Conservation (phyloP, 2,888 invertebrate genomes). For the Drosophila pseudotalamancana region DNA sequence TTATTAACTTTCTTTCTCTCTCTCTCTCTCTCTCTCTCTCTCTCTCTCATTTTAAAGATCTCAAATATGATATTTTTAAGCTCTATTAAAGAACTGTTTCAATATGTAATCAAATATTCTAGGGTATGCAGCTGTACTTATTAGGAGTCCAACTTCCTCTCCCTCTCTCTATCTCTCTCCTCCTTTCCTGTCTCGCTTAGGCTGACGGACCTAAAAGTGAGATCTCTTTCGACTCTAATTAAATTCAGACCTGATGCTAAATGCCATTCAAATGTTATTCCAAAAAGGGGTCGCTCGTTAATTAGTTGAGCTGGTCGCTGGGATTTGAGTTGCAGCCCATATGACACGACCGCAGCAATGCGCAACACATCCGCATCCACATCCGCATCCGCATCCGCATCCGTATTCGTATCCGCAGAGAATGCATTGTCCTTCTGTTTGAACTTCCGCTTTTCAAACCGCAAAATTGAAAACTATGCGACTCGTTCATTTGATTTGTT, state of each 20-base stretch:
- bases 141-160: no score
- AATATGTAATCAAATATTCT: no score
- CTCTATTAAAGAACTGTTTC: no score
- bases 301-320: slow-evolving; percentile 5
- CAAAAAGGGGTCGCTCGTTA: background rate
- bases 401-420: background rate
- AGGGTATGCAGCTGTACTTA: no score
- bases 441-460: slow-evolving; percentile 18
- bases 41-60: no score
- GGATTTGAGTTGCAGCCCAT: background rate
- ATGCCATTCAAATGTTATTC: background rate
- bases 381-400: background rate
- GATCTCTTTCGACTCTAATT: background rate
- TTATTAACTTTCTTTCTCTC: background rate
- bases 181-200: background rate
- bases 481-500: slow-evolving; percentile 18
- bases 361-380: slow-evolving; percentile 6
- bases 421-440: slow-evolving; percentile 17
- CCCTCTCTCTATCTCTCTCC: background rate
- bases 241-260: background rate
- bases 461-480: slow-evolving; percentile 26
- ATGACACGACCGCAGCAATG: background rate
- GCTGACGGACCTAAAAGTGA: background rate
- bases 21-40: background rate
- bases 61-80: no score